Evolutionary conservation across 2,888 invertebrate species (phyloP), one percentile per base, ranked within the genome.

Genomic region (Eudemis profundana): DNA sequence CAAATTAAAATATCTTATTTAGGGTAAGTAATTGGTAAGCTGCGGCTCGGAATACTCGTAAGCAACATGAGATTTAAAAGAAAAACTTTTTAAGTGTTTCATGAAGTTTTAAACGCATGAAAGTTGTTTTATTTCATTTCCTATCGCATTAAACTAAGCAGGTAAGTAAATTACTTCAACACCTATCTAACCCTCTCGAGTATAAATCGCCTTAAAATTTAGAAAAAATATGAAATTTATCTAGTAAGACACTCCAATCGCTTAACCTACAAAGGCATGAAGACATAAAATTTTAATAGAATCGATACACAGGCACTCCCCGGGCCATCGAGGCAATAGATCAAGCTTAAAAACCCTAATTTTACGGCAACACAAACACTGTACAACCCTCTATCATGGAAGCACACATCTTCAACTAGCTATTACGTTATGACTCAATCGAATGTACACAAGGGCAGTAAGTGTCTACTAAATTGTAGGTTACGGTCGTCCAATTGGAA

Each of bases 351-450:
- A 82, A 78, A 72, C 82, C 77, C 78, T 80, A 85, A 88, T 86
- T 87, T 84, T 74, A 73, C 70, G 69, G 68, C 67, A 71, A 76
- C 63, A 68, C 79, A 87, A 86, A 86, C 83, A 85, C 21, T 42
- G 36, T 69, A 69, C 73, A 78, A 77, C 84, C 86, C 85, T 78
- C 79, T 77, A 82, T 82, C 81, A 78, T 75, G 72, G 78, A 85
- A 74, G 85, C 75, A 86, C 81, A 87, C 85, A 84, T 85, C 84
- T 84, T 86, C 78, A 60, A 80, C 73, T 72, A 75, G 74, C 79
- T 78, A 81, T 84, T 85, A 85, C 71, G 78, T 88, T 87, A 91
- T 90, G 89, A 86, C 90, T 91, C 89, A 88, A 91, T 91, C 82
- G 85, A 84, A 79, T 75, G 77, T 73, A 75, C 74, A 77, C 78